A percentile compares a stretch with the other conserved stretches of the same genome.
Conservation (phyloP, 2,888 invertebrate species). For the Epinotia demarniana region DNA sequence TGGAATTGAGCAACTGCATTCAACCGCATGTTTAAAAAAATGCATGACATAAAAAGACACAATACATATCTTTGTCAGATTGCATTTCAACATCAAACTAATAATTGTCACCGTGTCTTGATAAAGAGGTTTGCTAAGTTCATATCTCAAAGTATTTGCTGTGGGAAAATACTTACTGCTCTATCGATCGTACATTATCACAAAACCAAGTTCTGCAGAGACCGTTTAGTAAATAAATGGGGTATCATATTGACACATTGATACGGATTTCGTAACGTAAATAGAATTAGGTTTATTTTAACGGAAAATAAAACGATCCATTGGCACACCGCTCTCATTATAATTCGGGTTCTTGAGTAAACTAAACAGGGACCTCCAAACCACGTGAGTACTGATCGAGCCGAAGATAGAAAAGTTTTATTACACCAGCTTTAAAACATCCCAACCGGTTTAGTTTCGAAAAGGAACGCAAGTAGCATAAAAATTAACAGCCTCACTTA, state of each 20-base stretch:
- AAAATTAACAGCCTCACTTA: slow-evolving; percentile 74
- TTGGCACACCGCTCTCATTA: slow-evolving; percentile 38
- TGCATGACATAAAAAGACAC: background rate
- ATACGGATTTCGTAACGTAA: slow-evolving; percentile 38
- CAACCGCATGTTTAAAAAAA: slow-evolving; percentile 5
- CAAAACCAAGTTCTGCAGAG: slow-evolving; percentile 27
- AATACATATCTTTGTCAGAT: slow-evolving; percentile 19
- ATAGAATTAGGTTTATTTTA: slow-evolving; percentile 39
- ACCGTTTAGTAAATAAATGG: slow-evolving; percentile 34
- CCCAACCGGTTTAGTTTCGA: slow-evolving; percentile 79
- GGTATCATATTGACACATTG: slow-evolving; percentile 40
- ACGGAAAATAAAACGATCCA: slow-evolving; percentile 25
- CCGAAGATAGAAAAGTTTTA: slow-evolving; percentile 81
- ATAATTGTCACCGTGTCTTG: slow-evolving; percentile 33
- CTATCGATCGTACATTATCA: slow-evolving; percentile 37
- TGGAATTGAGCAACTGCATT: slow-evolving; percentile 11
- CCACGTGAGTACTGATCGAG: slow-evolving; percentile 67
- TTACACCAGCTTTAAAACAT: slow-evolving; percentile 76
- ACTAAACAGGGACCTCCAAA: slow-evolving; percentile 55
- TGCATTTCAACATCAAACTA: slow-evolving; percentile 32
- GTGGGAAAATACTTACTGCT: slow-evolving; percentile 26
- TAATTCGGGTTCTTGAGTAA: slow-evolving; percentile 33
- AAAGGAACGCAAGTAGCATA: slow-evolving; percentile 78
- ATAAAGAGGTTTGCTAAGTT: slow-evolving; percentile 29
- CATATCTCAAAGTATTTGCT: slow-evolving; percentile 34